A percentile compares a stretch with the other conserved stretches of the same genome.
phyloP scores from a whole-genome alignment of 2,888 invertebrate genomes.

The Camponotus fellah region DNA sequence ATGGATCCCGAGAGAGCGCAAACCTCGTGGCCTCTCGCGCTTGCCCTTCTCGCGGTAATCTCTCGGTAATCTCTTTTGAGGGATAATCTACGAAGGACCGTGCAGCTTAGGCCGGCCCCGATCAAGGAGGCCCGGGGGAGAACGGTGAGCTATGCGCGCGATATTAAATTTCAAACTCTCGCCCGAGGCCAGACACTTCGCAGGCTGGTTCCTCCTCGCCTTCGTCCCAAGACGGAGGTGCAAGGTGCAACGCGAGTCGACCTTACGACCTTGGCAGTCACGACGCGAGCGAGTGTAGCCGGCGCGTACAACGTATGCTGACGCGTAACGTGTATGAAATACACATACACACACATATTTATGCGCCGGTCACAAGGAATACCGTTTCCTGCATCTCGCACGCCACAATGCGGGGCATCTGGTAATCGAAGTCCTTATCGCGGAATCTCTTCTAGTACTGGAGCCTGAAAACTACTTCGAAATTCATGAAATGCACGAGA shows the following conservation, averaged over 20 bases:
- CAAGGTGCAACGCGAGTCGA: conserved; percentile 83
- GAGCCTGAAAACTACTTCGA: background rate
- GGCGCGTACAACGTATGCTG: conserved; percentile 38
- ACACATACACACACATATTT: background rate
- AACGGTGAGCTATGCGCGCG: conserved; percentile 75
- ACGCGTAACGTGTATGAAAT: background rate
- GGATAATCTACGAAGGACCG: conserved; percentile 65
- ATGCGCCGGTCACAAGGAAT: conserved; percentile 18
- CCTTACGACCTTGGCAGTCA: conserved; percentile 83
- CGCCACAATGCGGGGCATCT: background rate
- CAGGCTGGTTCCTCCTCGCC: conserved; percentile 74
- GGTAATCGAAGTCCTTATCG: background rate
- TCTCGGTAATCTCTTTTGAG: conserved; percentile 48
- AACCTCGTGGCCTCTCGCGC: conserved; percentile 24
- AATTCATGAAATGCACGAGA: background rate
- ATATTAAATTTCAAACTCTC: conserved; percentile 82
- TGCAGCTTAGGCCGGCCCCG: conserved; percentile 53
- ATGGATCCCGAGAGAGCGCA: conserved; percentile 38
- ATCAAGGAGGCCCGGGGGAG: conserved; percentile 9
- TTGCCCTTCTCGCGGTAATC: conserved; percentile 38
- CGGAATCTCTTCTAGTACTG: background rate
- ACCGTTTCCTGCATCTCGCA: conserved; percentile 25
- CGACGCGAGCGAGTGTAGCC: conserved; percentile 72
- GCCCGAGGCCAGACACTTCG: conserved; percentile 79
- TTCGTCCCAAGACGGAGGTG: conserved; percentile 77